Conservation (phyloP, 2,797 vertebrate species). For the Odontamblyopus lacepedii region DNA sequence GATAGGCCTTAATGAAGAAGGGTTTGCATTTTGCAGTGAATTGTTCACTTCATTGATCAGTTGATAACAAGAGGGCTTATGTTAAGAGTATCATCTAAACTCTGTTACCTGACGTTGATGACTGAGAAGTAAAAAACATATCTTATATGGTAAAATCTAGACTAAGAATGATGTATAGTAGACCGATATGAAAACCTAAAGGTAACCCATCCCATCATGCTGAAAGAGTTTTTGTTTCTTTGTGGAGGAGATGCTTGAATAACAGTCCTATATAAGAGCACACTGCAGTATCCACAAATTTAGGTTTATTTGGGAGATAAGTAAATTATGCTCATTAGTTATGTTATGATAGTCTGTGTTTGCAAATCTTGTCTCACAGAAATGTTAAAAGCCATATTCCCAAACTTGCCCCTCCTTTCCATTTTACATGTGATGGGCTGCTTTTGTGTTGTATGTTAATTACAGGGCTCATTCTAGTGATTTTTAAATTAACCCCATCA, state of each 20-base stretch:
- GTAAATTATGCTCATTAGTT: not conserved
- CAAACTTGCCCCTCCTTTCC: not conserved
- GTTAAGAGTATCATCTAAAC: not conserved
- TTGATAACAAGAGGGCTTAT: not conserved
- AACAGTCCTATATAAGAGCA: not conserved
- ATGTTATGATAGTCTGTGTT: not conserved
- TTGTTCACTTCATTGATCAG: not conserved
- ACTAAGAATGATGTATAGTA: not conserved
- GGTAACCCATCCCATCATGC: not conserved
- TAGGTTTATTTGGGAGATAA: not conserved
- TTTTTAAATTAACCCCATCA: constrained; percentile 12
- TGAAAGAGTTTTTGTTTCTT: not conserved
- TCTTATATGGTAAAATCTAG: too few species aligned
- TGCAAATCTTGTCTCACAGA: not conserved
- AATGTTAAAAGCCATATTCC: not conserved
- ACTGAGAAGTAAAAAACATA: not conserved
- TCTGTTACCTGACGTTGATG: not conserved
- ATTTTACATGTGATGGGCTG: constrained; percentile 5
- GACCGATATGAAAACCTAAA: not conserved
- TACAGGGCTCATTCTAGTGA: not conserved
- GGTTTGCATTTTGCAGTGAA: constrained; percentile 21
- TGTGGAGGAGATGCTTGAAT: not conserved
- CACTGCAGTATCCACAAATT: not conserved
- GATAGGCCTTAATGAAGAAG: constrained; percentile 52
- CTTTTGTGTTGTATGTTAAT: constrained; percentile 11